Conservation (phyloP, 1,140 invertebrate genomes). For the Heterodera carotae region DNA sequence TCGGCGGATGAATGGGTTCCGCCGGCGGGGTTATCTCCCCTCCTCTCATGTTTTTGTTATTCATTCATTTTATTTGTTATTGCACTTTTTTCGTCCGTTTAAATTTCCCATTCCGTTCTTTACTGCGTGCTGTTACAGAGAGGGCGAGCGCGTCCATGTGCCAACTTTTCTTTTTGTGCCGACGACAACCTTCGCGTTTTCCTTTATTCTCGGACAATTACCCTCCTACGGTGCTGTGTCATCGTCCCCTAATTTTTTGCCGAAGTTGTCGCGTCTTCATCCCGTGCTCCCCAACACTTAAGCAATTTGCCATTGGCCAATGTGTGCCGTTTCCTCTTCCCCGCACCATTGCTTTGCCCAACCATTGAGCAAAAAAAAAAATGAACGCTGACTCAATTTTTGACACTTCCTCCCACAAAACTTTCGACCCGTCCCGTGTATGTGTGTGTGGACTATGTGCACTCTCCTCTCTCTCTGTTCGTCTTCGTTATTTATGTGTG, state of each 20-base stretch:
- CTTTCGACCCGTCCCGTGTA: not conserved
- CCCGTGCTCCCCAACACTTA: not conserved
- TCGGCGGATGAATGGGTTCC: not conserved
- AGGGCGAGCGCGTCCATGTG: too few relatives aligned
- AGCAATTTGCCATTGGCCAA: not conserved
- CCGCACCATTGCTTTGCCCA: not conserved
- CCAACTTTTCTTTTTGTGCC: too few relatives aligned
- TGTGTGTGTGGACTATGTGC: too few relatives aligned
- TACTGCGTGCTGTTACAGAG: too few relatives aligned
- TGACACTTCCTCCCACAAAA: not conserved
- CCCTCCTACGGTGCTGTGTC: not conserved
- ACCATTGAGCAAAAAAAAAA: not conserved
- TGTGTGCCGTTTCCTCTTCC: not conserved
- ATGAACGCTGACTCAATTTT: not conserved
- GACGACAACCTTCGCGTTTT: too few relatives aligned
- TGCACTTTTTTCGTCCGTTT: too few relatives aligned
- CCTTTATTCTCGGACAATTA: too few relatives aligned
- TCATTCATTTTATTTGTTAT: too few relatives aligned
- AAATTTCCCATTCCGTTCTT: too few relatives aligned
- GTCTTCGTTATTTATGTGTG: too few relatives aligned
- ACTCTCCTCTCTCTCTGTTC: too few relatives aligned
- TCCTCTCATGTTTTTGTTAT: too few relatives aligned
- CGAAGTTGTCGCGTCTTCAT: not conserved
- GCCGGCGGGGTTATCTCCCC: not conserved
- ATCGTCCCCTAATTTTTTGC: not conserved